These are phyloP conservation scores for Drosophila demipolita DNA, from an alignment of 2,888 invertebrate genomes.

Conservation along the genomic window DNA sequence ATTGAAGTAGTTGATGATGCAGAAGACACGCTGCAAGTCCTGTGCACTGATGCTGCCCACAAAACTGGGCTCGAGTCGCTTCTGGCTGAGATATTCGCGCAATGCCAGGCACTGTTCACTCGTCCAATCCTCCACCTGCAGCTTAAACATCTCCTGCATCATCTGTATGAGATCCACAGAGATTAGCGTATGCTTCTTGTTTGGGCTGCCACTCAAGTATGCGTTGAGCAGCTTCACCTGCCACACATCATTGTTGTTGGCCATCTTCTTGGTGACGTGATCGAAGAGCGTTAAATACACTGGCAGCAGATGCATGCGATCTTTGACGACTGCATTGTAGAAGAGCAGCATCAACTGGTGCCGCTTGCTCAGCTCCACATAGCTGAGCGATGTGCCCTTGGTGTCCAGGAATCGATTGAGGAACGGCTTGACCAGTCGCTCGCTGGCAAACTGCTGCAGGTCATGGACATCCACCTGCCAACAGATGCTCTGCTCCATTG, in stretches of 20 bases:
- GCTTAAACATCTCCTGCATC: constrained; percentile 77
- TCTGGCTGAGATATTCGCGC: constrained; percentile 78
- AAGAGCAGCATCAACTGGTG: constrained; percentile 89
- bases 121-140: constrained; percentile 72
- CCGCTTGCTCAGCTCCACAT: constrained; percentile 85
- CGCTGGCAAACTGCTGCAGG: constrained; percentile 91
- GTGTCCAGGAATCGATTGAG: constrained; percentile 88
- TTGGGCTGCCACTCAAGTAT: constrained; percentile 80
- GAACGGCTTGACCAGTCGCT: constrained; percentile 89
- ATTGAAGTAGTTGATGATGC: constrained; percentile 81
- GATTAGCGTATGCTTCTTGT: constrained; percentile 70
- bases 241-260: constrained; percentile 87
- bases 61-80: constrained; percentile 66
- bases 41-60: constrained; percentile 65
- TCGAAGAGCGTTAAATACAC: constrained; percentile 90
- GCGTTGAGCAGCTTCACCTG: constrained; percentile 90
- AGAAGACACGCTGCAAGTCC: constrained; percentile 77
- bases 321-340: constrained; percentile 92
- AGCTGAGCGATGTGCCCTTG: constrained; percentile 72
- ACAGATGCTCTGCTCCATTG: constrained; percentile 87
- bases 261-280: constrained; percentile 76
- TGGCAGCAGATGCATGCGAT: constrained; percentile 91
- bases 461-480: constrained; percentile 87
- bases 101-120: constrained; percentile 64
- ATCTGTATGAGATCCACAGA: constrained; percentile 83